These are phyloP conservation scores for Trachelus iudaicus DNA, from an alignment of 2,888 invertebrate genomes.

Conservation along the genomic window DNA sequence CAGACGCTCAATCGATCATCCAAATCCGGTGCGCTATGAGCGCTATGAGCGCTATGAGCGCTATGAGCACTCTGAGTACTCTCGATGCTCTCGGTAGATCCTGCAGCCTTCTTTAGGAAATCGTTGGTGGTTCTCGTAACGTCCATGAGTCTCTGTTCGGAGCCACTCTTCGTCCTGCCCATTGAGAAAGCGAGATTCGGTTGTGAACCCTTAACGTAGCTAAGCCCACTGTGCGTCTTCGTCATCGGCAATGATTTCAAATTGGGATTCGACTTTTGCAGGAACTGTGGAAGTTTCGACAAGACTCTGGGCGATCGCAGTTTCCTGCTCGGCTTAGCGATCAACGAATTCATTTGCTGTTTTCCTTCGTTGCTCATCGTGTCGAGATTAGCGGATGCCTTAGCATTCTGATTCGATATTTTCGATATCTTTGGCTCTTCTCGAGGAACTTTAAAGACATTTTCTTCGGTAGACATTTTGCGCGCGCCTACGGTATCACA, in stretches of 20 bases:
- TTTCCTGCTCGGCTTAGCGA: constrained; percentile 24
- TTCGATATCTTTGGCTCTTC: constrained; percentile 9
- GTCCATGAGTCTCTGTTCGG: constrained; percentile 52
- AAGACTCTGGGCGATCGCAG: constrained; percentile 42
- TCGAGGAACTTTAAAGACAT: constrained; percentile 18
- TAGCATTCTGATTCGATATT: background rate
- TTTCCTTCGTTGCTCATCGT: constrained; percentile 25
- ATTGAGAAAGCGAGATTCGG: constrained; percentile 41
- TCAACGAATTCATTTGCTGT: constrained; percentile 21
- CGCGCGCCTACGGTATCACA: background rate
- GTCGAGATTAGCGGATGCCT: constrained; percentile 13
- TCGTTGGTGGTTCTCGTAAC: constrained; percentile 39
- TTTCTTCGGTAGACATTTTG: background rate
- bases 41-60: constrained; percentile 59
- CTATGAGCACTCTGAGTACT: constrained; percentile 60
- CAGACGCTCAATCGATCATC: constrained; percentile 59
- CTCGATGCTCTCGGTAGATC: constrained; percentile 61
- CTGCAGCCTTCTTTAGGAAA: constrained; percentile 41
- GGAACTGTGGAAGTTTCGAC: constrained; percentile 53
- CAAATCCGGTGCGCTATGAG: constrained; percentile 60
- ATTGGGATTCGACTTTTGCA: constrained; percentile 63
- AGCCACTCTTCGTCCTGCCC: constrained; percentile 51
- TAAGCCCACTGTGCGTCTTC: constrained; percentile 26
- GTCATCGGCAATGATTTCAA: constrained; percentile 40
- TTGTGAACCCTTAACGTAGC: constrained; percentile 48